Evolutionary conservation across 2,888 invertebrate species (phyloP), one percentile per base, ranked within the genome.

Genomic region (Tipula vernalis): DNA sequence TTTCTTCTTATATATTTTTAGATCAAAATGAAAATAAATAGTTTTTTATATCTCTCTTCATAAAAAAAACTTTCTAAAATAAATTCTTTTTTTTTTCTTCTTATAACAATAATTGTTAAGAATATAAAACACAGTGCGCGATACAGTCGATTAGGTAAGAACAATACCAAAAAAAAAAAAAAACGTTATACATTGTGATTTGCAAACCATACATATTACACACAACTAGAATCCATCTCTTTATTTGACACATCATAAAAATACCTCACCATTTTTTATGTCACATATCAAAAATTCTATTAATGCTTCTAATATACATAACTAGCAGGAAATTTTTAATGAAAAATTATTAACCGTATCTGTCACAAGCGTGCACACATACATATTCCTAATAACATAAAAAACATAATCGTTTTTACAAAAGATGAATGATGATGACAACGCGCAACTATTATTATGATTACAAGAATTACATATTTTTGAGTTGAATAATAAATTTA

Each of bases 21-120:
- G 71, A 71, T 71, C 71, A 71, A 71, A 71, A 71, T 71, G 71
- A 71, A 71, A 71, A 71, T 71, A 71, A 71, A 71, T 71, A 71
- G 71, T 71, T 71, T 71, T 71, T 71, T 71, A 71, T 71, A 71
- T 28, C 71, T 71, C 71, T 71, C 71, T 71, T 71, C 71, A 28
- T 71, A 71, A 71, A 71, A 71, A 51, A 71, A 71, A 71, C 71
- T 71, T 71, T 71, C 71, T 71, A 71, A 71, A 71, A 71, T 71
- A 71, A 71, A 71, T 71, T 71, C 71, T 71, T 71, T 71, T 57
- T 57, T 57, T 28, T 71, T 71, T 28, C 71, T 18, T 71, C 71
- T 71, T 71, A 71, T 71, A 71, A 71, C 71, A 71, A 71, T 71
- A 71, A 71, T 71, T 71, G 71, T 71, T 71, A 71, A 71, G 71